phyloP scores from a whole-genome alignment of 2,888 invertebrate species.

The Eumacrocentrus americanus region DNA sequence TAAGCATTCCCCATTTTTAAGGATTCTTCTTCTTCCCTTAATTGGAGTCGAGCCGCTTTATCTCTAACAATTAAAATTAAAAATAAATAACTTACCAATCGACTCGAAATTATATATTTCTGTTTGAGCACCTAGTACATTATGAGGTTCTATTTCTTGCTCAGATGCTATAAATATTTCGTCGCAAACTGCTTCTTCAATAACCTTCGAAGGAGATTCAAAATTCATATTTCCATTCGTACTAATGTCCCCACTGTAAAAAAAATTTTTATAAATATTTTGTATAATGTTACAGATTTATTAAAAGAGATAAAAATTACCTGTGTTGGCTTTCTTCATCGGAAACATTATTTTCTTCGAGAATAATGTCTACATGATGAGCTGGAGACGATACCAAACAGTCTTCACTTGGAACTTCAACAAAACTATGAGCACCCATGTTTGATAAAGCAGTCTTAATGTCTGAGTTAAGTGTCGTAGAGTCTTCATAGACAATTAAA shows the following conservation, averaged over 20 bases:
- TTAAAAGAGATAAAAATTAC: neutral
- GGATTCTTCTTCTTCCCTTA: neutral
- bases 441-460: conserved; percentile 37
- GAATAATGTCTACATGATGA: conserved; percentile 27
- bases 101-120: conserved; percentile 43
- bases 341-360: conserved; percentile 32
- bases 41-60: neutral
- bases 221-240: neutral
- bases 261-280: neutral
- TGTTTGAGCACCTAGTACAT: conserved; percentile 41
- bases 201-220: conserved; percentile 26
- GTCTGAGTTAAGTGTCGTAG: conserved; percentile 45
- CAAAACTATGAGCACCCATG: conserved; percentile 8
- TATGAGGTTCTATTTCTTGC: conserved; percentile 39
- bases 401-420: conserved; percentile 26
- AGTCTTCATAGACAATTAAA: conserved; percentile 51
- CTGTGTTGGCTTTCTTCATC: conserved; percentile 25
- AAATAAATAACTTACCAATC: conserved; percentile 32
- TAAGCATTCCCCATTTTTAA: no score
- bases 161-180: conserved; percentile 37
- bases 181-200: conserved; percentile 28
- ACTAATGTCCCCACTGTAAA: neutral
- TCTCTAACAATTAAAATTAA: neutral
- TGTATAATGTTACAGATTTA: neutral
- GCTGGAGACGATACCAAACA: conserved; percentile 5